Evolutionary conservation across 1,140 invertebrate species (phyloP), one percentile per base, ranked within the genome.

Genomic region (Orius insidiosus): DNA sequence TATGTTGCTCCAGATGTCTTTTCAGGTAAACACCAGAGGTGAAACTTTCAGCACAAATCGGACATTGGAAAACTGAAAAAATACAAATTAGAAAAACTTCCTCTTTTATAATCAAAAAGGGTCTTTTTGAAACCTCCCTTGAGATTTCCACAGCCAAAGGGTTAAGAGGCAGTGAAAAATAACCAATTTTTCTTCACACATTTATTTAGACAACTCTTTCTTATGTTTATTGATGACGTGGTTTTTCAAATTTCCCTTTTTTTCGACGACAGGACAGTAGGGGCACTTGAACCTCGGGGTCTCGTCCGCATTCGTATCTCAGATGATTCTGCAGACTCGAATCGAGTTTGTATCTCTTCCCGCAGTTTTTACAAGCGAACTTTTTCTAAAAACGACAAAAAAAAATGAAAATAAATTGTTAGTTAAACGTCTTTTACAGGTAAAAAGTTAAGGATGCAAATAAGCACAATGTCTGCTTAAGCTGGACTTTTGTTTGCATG

Each of bases 401-500:
- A 5, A 36, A n/a, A 36, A 11, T 36, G 5, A 15, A n/a, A n/a
- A 36, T 6, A 6, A 7, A n/a, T n/a, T 11, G n/a, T 36, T 36
- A n/a, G 35, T 3, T 4, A 15, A 36, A 36, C 32, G 32, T 7
- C 32, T 7, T 33, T n/a, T n/a, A 7, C n/a, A n/a, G n/a, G n/a
- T 3, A 11, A n/a, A n/a, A 36, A 36, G 9, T 36, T 36, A 11
- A 11, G n/a, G 10, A n/a, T n/a, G 32, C 16, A 31, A n/a, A 15
- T 37, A 10, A 18, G n/a, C 11, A 19, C 7, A 3, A 46, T 13
- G 39, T 64, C 56, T 59, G 5, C 60, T 57, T 2, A 64, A 55
- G 15, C 58, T 58, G 55, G 60, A 59, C 7, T 60, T 63, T 45
- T 63, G 59, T 16, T 64, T 63, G 24, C 65, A 67, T 51, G 63